Percentiles rank a stretch among this genome's conserved stretches.
These are phyloP conservation scores for Heliopora coerulea DNA, from an alignment of 92 coral and sea anemone genomes.

Conservation along the genomic window DNA sequence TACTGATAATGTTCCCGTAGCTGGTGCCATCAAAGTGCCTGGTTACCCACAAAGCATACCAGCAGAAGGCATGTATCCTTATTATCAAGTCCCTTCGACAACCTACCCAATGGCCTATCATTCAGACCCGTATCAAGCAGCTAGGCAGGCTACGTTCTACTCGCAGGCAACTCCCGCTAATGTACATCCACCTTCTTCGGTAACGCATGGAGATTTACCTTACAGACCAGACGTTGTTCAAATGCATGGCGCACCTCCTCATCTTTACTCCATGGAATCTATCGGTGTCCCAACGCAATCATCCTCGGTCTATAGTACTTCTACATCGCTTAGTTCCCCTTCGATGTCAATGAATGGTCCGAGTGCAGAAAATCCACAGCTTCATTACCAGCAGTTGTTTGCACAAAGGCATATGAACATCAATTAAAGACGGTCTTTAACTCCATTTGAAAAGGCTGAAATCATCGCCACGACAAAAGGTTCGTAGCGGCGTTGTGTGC, in stretches of 20 bases:
- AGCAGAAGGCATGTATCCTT: constrained; percentile 80
- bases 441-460: not conserved
- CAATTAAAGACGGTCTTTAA: constrained; percentile 1
- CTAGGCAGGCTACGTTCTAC: constrained; percentile 25
- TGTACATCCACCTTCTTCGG: constrained; percentile 22
- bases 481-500: not conserved
- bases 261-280: constrained; percentile 26
- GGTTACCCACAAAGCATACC: constrained; percentile 81
- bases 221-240: constrained; percentile 37
- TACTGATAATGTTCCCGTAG: constrained; percentile 64
- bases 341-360: constrained; percentile 21
- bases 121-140: constrained; percentile 34
- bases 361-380: constrained; percentile 13
- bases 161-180: constrained; percentile 23
- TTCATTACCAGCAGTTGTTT: constrained; percentile 36
- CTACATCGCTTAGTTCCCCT: constrained; percentile 25
- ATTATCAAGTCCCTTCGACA: constrained; percentile 72
- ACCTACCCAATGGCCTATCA: constrained; percentile 64
- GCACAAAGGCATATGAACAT: constrained; percentile 35
- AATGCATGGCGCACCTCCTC: constrained; percentile 28
- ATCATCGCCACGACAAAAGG: not conserved
- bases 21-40: constrained; percentile 78
- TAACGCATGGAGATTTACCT: constrained; percentile 17
- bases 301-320: constrained; percentile 21
- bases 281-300: constrained; percentile 29